Base-by-base conservation (phyloP, 2,888 invertebrate species). In the Tenthredo mesomela region DNA sequence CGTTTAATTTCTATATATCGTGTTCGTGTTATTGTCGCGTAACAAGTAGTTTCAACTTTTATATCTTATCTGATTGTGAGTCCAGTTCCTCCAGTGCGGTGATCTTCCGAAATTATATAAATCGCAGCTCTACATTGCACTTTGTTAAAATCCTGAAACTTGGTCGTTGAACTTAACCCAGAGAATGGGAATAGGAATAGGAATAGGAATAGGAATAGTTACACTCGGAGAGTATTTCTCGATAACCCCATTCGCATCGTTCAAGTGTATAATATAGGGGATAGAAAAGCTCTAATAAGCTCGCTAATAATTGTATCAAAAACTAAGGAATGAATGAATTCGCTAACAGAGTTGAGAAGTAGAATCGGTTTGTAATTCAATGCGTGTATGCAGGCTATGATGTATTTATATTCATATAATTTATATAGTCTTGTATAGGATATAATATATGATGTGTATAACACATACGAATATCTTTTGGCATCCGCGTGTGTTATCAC, bases 401-500 rank as follows among this genome's bases (percentile, higher is more conserved):
- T 54, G 7, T 54, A n/a, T 54, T n/a, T 54, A 54, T 54, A 54
- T n/a, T n/a, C 18, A n/a, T 54, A 54, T n/a, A n/a, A 54, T 54
- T 50, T 50, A 5, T 50, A 5, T 50, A 6, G 18, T 50, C 18
- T n/a, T 10, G 54, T 54, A n/a, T 50, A n/a, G 18, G 18, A 50
- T 25, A 9, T 21, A 58, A 4, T 54, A n/a, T 21, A 9, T 58
- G 3, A 61, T 61, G 61, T 12, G 61, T 61, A 10, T 12, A 70
- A 43, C 43, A 21, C 12, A 43, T 12, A 73, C 43, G 40, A n/a
- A 18, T 43, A 73, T 70, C 25, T 2, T 50, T 50, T 29, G 54
- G 29, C 77, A 77, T 73, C 21, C 43, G 71, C n/a, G 71, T 43
- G 40, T 43, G 71, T 77, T 77, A 77, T 77, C 77, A 54, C 25